Conservation (phyloP, 1,140 invertebrate species). For the Gonatopus flavifemur region DNA sequence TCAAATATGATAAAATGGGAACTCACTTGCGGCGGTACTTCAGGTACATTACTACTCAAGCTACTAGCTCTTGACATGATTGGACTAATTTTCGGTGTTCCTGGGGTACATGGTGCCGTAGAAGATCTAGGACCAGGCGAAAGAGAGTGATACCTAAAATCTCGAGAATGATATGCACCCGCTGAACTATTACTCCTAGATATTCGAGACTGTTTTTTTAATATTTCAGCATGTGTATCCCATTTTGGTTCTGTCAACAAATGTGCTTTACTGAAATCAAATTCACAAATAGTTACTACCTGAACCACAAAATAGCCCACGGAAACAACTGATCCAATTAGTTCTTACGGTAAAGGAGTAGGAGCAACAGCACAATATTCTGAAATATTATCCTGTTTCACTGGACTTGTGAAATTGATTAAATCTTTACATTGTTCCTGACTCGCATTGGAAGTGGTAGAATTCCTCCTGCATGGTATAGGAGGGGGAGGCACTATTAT, state of each 20-base stretch:
- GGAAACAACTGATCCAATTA: too few relatives aligned
- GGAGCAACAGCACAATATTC: conserved; percentile 48
- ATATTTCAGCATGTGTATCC: conserved; percentile 51
- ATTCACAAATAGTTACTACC: neutral
- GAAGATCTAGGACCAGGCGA: conserved; percentile 47
- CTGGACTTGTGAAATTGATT: conserved; percentile 72
- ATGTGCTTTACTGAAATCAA: conserved; percentile 41
- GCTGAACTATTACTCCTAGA: conserved; percentile 53
- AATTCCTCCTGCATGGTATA: conserved; percentile 57
- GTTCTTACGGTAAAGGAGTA: conserved; percentile 45
- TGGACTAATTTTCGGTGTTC: conserved; percentile 52
- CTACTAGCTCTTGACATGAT: conserved; percentile 48
- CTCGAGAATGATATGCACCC: conserved; percentile 45
- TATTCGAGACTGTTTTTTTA: conserved; percentile 45
- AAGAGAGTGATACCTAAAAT: conserved; percentile 50
- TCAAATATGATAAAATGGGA: neutral
- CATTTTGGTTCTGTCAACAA: conserved; percentile 52
- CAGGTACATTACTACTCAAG: conserved; percentile 46
- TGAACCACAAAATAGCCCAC: conserved; percentile 1
- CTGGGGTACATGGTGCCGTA: conserved; percentile 49
- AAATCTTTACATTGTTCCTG: conserved; percentile 64
- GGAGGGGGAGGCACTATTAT: conserved; percentile 61
- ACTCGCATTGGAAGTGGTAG: conserved; percentile 55
- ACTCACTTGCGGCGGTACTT: conserved; percentile 51
- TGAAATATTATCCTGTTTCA: conserved; percentile 49